Evolutionary conservation across 1,140 invertebrate genomes (phyloP).

Genomic region (Drosophila grimshawi): DNA sequence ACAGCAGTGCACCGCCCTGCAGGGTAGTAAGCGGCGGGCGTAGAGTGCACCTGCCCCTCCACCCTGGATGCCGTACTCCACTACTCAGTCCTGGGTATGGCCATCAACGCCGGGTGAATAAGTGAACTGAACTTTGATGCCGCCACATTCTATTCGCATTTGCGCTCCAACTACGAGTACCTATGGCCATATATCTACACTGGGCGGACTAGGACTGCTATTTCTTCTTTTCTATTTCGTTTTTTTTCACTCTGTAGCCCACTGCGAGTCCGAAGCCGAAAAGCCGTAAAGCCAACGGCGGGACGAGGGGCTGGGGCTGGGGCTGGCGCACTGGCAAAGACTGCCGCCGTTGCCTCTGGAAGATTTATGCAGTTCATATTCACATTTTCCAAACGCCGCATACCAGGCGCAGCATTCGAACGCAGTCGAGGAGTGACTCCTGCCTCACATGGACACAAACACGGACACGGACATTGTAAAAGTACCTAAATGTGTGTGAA

Average conservation of each 20-base stretch:
- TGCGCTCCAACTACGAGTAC: conserved; percentile 62
- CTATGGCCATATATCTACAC: conserved; percentile 74
- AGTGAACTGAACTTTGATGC: conserved; percentile 82
- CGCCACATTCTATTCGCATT: conserved; percentile 82
- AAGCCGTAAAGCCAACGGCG: conserved; percentile 74
- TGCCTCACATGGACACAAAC: conserved; percentile 24
- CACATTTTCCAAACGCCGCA: conserved; percentile 84
- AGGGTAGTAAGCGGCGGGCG: conserved; percentile 61
- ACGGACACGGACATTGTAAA: conserved; percentile 46
- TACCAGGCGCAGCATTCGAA: conserved; percentile 78
- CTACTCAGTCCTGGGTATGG: conserved; percentile 2
- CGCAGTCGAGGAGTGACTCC: conserved; percentile 36
- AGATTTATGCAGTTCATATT: conserved; percentile 84
- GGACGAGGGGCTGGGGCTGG: conserved; percentile 10
- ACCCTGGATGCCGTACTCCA: neutral
- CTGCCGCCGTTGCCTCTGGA: conserved; percentile 76
- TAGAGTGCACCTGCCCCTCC: conserved; percentile 40
- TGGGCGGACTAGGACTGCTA: conserved; percentile 61
- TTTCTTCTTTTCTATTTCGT: conserved; percentile 17
- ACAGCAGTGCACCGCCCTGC: conserved; percentile 19
- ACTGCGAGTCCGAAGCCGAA: conserved; percentile 71
- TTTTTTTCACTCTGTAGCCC: conserved; percentile 27
- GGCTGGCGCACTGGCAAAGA: conserved; percentile 71
- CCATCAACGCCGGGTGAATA: conserved; percentile 75
- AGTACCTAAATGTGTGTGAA: conserved; percentile 56